Evolutionary conservation across 2,113 vertebrate genomes (phyloP).

Genomic region (Nematolebias whitei): DNA sequence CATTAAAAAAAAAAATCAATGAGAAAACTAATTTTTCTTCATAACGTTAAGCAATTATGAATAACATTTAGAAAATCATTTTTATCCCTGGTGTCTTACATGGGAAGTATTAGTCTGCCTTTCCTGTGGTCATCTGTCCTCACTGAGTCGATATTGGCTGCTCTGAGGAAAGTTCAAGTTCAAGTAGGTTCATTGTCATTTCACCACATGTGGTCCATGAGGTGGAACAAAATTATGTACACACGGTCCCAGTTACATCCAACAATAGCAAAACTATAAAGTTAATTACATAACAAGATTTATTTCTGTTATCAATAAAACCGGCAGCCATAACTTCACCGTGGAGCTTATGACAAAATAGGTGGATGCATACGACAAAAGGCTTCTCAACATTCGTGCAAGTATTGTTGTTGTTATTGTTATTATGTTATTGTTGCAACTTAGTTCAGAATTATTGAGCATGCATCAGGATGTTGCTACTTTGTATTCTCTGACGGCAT

Average conservation of each 20-base stretch:
- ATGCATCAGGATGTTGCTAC: too few species aligned
- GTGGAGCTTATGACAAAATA: background rate
- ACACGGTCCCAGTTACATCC: too few species aligned
- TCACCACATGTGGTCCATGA: too few species aligned
- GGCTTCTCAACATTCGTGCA: background rate
- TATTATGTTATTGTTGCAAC: too few species aligned
- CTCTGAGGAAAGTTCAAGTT: background rate
- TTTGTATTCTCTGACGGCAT: background rate
- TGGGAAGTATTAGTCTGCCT: conserved; percentile 5
- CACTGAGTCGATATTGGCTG: background rate
- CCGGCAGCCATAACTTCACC: background rate
- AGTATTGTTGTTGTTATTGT: background rate
- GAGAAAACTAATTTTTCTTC: too few species aligned
- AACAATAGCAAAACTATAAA: too few species aligned
- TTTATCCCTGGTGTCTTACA: background rate
- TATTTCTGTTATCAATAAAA: background rate
- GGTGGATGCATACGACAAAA: background rate
- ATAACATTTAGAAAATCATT: background rate
- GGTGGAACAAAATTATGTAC: too few species aligned
- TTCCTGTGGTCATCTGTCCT: background rate
- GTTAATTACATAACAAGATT: background rate
- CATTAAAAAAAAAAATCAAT: too few species aligned
- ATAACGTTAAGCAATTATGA: background rate
- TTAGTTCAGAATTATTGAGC: too few species aligned
- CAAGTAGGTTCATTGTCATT: too few species aligned